Conservation (phyloP, 2,888 invertebrate genomes). For the Dinocampus coccinellae region DNA sequence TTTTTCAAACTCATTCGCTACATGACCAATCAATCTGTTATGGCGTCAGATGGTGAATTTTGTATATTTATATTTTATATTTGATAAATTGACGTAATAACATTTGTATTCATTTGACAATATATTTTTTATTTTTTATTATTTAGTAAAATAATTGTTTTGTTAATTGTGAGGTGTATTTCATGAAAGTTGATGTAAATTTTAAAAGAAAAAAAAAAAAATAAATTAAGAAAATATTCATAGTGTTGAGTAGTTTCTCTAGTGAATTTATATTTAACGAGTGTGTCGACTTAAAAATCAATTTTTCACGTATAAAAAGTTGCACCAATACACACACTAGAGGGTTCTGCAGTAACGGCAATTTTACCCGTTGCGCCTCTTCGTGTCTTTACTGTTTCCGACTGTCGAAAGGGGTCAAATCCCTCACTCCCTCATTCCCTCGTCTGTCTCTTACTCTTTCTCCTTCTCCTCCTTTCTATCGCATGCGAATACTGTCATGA, state of each 20-base stretch:
- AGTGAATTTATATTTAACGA: too few species aligned
- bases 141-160: neutral
- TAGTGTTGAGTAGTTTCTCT: neutral
- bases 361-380: neutral
- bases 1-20: slow-evolving; percentile 37
- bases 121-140: neutral
- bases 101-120: neutral
- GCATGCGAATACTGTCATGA: slow-evolving; percentile 57
- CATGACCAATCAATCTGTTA: slow-evolving; percentile 59
- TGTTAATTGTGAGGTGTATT: neutral
- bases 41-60: slow-evolving; percentile 51
- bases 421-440: too few species aligned
- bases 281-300: slow-evolving; percentile 52
- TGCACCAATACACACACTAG: neutral
- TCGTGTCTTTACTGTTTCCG: neutral
- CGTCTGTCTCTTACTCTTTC: too few species aligned
- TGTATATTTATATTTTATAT: neutral
- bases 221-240: neutral
- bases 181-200: neutral
- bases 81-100: neutral
- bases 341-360: neutral
- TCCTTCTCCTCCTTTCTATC: too few species aligned
- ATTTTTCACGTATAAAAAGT: slow-evolving; percentile 45
- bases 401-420: too few species aligned
- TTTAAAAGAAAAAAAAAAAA: neutral